A percentile compares a stretch with the other conserved stretches of the same genome.
phyloP scores from a whole-genome alignment of 2,113 vertebrate genomes.

The Upupa epops region DNA sequence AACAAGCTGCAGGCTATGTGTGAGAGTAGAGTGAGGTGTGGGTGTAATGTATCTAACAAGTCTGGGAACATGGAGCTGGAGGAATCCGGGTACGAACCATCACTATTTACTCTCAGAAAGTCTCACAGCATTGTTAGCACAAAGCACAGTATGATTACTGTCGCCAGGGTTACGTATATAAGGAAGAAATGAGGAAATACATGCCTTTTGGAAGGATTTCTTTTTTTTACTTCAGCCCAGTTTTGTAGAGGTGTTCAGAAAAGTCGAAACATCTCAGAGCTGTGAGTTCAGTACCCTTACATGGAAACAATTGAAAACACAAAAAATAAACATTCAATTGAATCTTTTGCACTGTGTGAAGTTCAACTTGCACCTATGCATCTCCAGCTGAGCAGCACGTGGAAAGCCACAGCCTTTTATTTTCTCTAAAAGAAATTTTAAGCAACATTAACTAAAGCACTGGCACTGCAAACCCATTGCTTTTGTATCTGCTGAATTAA shows the following conservation, averaged over 20 bases:
- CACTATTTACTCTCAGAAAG: neutral
- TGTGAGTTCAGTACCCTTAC: neutral
- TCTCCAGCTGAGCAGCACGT: neutral
- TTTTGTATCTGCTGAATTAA: neutral
- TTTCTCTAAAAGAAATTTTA: neutral
- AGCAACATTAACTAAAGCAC: neutral
- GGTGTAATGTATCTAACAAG: rapidly evolving
- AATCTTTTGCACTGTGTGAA: rapidly evolving
- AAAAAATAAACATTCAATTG: neutral
- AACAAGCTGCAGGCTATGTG: rapidly evolving
- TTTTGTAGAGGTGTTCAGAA: neutral
- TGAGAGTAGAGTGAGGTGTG: neutral
- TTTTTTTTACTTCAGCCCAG: neutral
- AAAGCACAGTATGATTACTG: neutral
- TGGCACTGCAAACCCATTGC: neutral
- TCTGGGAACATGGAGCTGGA: neutral
- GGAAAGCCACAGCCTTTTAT: neutral
- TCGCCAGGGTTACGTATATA: neutral
- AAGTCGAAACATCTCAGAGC: neutral
- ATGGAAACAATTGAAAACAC: neutral
- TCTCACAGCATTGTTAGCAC: neutral
- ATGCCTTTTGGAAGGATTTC: neutral
- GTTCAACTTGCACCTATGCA: neutral
- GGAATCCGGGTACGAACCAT: rapidly evolving
- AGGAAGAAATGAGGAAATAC: neutral